Percentiles rank a stretch among this genome's conserved stretches.
phyloP scores from a whole-genome alignment of 2,113 vertebrate species.

The Cephalopholis sonnerati region DNA sequence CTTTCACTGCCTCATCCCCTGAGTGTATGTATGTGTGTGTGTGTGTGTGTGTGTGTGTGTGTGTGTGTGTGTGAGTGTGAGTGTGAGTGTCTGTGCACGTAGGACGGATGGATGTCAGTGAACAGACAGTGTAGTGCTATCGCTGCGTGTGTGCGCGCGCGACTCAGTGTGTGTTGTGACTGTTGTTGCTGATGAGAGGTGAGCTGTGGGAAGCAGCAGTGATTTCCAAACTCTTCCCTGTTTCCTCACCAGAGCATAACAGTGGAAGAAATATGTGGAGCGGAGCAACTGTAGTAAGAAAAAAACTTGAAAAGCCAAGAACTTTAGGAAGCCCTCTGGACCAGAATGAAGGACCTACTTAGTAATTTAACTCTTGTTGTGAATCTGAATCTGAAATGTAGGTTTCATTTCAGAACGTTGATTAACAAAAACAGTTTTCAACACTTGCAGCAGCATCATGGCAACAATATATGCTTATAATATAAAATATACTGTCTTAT shows the following conservation, averaged over 20 bases:
- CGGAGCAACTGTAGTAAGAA: conserved; percentile 27
- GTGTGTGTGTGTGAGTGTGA: conserved; percentile 30
- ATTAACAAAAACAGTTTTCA: background rate
- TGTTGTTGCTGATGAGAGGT: conserved; percentile 61
- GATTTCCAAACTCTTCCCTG: conserved; percentile 58
- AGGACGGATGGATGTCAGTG: conserved; percentile 37
- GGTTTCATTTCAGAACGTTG: background rate
- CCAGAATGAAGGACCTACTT: background rate
- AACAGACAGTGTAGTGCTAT: conserved; percentile 36
- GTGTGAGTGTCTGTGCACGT: conserved; percentile 36
- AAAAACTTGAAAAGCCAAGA: conserved; percentile 24
- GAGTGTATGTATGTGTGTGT: conserved; percentile 54
- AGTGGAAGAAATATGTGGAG: conserved; percentile 39
- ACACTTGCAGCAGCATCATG: background rate
- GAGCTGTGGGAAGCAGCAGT: conserved; percentile 61
- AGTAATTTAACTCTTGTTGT: background rate
- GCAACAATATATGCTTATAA: no score
- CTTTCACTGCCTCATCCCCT: conserved; percentile 72
- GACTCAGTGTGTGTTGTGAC: conserved; percentile 42
- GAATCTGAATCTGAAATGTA: background rate
- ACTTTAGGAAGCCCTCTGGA: conserved; percentile 15
- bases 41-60: conserved; percentile 36
- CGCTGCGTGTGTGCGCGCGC: background rate
- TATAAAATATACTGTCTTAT: background rate
- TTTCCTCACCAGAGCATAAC: conserved; percentile 63